Base-by-base conservation (phyloP, 1,140 invertebrate species). In the Sitobion miscanthi region DNA sequence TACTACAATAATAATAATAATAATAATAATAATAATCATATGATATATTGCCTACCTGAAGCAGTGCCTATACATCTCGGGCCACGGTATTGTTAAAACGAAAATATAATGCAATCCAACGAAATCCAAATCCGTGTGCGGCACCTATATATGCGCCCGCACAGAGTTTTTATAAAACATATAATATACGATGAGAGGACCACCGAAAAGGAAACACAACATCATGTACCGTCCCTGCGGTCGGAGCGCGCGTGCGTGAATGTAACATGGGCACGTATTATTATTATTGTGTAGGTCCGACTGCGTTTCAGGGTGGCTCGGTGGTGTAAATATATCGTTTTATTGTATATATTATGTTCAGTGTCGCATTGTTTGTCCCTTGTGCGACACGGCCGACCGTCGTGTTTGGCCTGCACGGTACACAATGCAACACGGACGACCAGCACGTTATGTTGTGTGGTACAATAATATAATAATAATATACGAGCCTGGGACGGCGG, bases 301-400 rank as follows among this genome's bases (percentile, higher is more conserved):
- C 38, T 42, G 35, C 21, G 21, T 45, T 45, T 38, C 38, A 11
- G 83, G 83, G 83, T 85, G 83, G 38, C 83, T 85, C 3, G 77
- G 20, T 38, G n/a, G 38, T 38, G 35, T 83, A 38, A 83, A 35
- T 83, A 38, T 42, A 83, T 83, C 20, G 21, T 35, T 83, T 38
- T 83, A 42, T 83, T 83, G 23, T 42, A 42, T 42, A 83, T 85
- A 86, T 47, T 86, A 86, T 86, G 38, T 54, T 35, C 35, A 11
- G 88, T 57, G 49, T 89, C 52, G 88, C 20, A 30, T 89, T 54
- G 88, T 89, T 89, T 57, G 88, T 42, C 23, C 35, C 47, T 42
- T 42, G 47, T 21, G 2, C 88, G 49, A 89, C 52, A 89, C 7
- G n/a, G 30, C 35, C 88, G 35, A 54, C 21, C 20, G 20, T 54